Percentiles rank a stretch among this genome's conserved stretches.
Conservation (phyloP, 2,888 invertebrate species). For the Cerastis rubricosa region DNA sequence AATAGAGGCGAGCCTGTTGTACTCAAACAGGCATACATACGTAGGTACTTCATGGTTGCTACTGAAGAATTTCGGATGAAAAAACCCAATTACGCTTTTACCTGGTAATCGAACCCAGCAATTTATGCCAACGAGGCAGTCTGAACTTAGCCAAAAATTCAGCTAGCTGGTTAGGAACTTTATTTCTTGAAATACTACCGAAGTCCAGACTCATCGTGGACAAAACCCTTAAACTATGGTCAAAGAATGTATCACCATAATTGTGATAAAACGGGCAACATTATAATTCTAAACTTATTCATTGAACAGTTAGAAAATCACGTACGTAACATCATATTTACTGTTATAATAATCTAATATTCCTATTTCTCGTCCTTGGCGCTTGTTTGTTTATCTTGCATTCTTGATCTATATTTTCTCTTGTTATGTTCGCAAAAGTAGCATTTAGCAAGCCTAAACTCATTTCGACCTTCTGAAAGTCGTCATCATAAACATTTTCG, state of each 20-base stretch:
- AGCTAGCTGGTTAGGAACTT: no score
- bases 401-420: background rate
- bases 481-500: no score
- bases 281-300: slow-evolving; percentile 31
- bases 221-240: background rate
- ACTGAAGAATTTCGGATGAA: no score
- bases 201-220: slow-evolving; percentile 23
- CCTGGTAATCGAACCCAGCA: no score
- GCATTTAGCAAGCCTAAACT: background rate
- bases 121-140: no score
- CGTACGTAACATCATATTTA: background rate
- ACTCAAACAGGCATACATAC: no score
- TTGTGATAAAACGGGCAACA: background rate
- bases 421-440: background rate
- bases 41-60: no score
- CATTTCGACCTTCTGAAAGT: no score
- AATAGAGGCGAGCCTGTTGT: no score
- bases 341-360: slow-evolving; percentile 3
- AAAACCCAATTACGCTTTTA: no score
- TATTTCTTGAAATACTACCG: background rate
- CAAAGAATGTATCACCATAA: slow-evolving; percentile 40
- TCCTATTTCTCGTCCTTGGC: background rate
- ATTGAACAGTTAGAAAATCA: slow-evolving; percentile 33
- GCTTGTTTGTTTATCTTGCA: background rate
- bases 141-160: no score